Evolutionary conservation across 2,888 invertebrate species (phyloP).

Genomic region (Labia minor): DNA sequence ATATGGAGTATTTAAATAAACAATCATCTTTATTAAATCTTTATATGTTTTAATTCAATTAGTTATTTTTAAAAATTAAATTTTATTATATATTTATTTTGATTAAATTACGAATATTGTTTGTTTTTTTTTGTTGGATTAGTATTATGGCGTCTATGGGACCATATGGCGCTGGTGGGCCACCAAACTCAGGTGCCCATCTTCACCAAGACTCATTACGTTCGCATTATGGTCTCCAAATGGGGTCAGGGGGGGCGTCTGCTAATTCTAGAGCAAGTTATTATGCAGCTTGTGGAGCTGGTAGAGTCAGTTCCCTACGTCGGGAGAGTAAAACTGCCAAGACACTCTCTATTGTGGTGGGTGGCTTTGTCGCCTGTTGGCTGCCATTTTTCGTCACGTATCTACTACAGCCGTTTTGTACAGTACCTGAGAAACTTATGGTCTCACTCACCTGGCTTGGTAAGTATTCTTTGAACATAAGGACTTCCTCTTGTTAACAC

Average conservation of each 20-base stretch:
- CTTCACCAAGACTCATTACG: constrained; percentile 41
- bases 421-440: constrained; percentile 53
- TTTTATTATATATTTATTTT: neutral
- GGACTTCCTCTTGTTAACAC: neutral
- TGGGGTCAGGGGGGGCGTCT: neutral
- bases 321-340: constrained; percentile 82
- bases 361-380: constrained; percentile 82
- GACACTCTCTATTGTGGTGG: constrained; percentile 75
- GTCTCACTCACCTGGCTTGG: constrained; percentile 73
- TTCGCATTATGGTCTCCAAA: constrained; percentile 35
- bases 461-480: too few relatives aligned
- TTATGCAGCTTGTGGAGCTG: constrained; percentile 24
- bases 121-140: neutral
- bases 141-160: neutral
- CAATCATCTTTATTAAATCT: too few relatives aligned
- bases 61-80: too few relatives aligned
- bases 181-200: constrained; percentile 3
- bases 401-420: constrained; percentile 62
- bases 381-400: constrained; percentile 78
- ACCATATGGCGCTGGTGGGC: neutral
- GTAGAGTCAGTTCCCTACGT: constrained; percentile 39
- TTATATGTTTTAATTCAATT: too few relatives aligned
- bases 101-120: neutral
- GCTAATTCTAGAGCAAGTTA: neutral
- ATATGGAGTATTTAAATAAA: too few relatives aligned